phyloP scores from a whole-genome alignment of 2,888 invertebrate species.

The Allygus modestus region DNA sequence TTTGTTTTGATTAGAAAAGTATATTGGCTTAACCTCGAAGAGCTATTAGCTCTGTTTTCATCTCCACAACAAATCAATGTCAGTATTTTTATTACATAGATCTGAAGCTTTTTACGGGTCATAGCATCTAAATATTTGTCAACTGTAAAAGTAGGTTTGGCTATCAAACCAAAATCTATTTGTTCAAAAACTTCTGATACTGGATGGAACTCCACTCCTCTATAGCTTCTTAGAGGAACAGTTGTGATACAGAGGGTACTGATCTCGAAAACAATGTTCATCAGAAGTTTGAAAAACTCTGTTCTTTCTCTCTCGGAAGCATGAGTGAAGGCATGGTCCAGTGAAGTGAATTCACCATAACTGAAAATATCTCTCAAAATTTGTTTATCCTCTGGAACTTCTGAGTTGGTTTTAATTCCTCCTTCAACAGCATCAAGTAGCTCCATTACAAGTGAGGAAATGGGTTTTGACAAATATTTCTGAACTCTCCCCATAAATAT shows the following conservation, averaged over 20 bases:
- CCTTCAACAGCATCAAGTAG: background rate
- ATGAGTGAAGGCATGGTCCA: background rate
- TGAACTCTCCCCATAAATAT: background rate
- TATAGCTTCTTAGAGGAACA: background rate
- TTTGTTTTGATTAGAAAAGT: background rate
- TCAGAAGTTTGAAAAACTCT: background rate
- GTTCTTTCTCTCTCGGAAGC: background rate
- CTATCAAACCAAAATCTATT: background rate
- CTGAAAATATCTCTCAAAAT: background rate
- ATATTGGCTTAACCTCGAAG: background rate
- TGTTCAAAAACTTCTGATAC: background rate
- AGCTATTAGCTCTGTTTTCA: background rate
- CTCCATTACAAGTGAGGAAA: background rate
- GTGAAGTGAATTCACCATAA: background rate
- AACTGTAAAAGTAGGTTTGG: background rate
- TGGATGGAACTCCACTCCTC: background rate
- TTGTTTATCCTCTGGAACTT: no score
- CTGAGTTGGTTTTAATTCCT: background rate
- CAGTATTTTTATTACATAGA: background rate
- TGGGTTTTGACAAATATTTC: background rate
- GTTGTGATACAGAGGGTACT: background rate
- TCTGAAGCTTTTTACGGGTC: background rate
- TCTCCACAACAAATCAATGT: background rate
- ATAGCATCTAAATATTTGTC: background rate
- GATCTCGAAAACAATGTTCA: background rate